These are phyloP conservation scores for Ips typographus DNA, from an alignment of 1,140 invertebrate genomes.

Conservation along the genomic window DNA sequence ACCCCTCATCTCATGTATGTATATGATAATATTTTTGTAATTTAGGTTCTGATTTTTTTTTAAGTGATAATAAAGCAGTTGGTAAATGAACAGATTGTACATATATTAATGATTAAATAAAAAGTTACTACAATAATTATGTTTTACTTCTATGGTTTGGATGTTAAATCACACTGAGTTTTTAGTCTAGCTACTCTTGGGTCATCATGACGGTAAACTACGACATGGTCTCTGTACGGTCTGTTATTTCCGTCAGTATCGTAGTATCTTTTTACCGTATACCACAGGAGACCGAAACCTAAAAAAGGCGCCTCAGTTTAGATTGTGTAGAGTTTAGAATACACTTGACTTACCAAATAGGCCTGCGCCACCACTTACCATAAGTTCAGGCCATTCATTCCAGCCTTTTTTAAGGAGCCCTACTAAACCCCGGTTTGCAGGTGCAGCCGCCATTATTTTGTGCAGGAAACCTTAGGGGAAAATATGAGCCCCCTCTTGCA, in stretches of 20 bases:
- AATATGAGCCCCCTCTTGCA: too few relatives aligned
- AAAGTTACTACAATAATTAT: conserved; percentile 32
- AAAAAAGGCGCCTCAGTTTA: neutral
- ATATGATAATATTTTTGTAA: neutral
- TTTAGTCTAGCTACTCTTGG: conserved; percentile 52
- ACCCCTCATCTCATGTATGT: too few relatives aligned
- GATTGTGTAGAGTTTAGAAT: neutral
- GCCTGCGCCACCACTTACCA: conserved; percentile 56
- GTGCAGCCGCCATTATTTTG: conserved; percentile 17
- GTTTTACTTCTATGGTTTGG: conserved; percentile 21
- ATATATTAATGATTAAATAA: conserved; percentile 29
- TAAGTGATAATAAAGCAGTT: neutral
- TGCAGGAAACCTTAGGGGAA: too few relatives aligned
- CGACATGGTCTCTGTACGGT: conserved; percentile 61
- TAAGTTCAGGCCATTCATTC: conserved; percentile 69
- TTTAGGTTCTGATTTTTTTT: neutral
- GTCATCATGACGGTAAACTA: conserved; percentile 65
- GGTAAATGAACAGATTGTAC: conserved; percentile 6
- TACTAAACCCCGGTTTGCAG: conserved; percentile 29
- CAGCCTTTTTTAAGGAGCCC: conserved; percentile 58
- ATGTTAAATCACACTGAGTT: conserved; percentile 19
- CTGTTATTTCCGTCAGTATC: conserved; percentile 65
- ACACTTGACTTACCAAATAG: conserved; percentile 50
- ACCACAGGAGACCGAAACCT: conserved; percentile 51
- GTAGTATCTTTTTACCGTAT: conserved; percentile 54